Conservation (phyloP, 2,797 vertebrate species). For the Sebastiscus albofasciatus region DNA sequence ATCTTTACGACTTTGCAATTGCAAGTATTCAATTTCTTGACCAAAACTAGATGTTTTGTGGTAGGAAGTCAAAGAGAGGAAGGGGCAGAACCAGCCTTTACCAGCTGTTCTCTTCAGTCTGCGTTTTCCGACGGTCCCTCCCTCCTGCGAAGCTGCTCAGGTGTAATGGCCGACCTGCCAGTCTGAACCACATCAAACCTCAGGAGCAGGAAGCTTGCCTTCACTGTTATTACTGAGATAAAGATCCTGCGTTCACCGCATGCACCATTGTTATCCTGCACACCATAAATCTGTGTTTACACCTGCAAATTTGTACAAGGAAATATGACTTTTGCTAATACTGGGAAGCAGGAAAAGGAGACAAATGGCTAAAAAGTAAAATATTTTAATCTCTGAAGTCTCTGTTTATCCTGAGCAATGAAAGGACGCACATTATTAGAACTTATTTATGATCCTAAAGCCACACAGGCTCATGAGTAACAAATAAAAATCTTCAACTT, state of each 20-base stretch:
- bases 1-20: constrained; percentile 5
- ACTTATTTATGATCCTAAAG: background rate
- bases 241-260: constrained; percentile 34
- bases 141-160: constrained; percentile 66
- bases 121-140: constrained; percentile 65
- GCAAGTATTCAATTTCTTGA: constrained; percentile 9
- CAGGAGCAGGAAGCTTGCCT: constrained; percentile 64
- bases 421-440: background rate
- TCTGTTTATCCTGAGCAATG: background rate
- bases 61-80: constrained; percentile 14
- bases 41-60: constrained; percentile 23
- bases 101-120: constrained; percentile 66
- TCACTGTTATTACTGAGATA: constrained; percentile 73
- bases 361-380: background rate
- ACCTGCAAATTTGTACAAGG: background rate
- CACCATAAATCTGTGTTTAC: constrained; percentile 14
- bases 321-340: background rate
- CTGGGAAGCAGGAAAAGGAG: background rate
- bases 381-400: background rate
- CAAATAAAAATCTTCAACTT: background rate
- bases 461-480: constrained; percentile 2
- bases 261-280: constrained; percentile 14
- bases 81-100: constrained; percentile 11
- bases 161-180: constrained; percentile 57
- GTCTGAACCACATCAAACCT: constrained; percentile 80